phyloP scores from a whole-genome alignment of 2,113 vertebrate species.

The Oreotrochilus melanogaster region DNA sequence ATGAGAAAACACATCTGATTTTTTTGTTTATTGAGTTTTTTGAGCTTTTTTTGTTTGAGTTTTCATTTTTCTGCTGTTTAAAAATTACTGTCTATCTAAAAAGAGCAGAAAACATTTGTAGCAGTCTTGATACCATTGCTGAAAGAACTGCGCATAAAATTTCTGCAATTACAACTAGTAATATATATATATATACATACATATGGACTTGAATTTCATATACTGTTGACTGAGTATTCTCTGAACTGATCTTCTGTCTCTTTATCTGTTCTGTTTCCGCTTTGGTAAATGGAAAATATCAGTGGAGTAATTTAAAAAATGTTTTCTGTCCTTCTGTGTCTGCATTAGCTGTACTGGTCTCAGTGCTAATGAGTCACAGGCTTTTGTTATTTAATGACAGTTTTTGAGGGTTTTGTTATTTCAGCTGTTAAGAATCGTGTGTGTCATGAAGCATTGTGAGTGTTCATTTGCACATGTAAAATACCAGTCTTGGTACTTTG shows the following conservation, averaged over 20 bases:
- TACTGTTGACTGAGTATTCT: not conserved
- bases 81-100: not conserved
- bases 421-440: not conserved
- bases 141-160: not conserved
- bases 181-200: not conserved
- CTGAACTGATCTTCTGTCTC: not conserved
- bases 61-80: not conserved
- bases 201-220: not conserved
- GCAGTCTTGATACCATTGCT: not conserved
- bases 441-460: not conserved
- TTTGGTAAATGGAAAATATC: not conserved
- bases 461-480: not conserved
- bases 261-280: not conserved
- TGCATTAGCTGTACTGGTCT: not conserved
- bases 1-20: not conserved
- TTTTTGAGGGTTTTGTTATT: not conserved
- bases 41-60: not conserved
- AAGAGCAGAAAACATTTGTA: not conserved
- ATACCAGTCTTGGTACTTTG: not conserved
- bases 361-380: not conserved
- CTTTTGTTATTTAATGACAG: not conserved
- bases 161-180: not conserved
- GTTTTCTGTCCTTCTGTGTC: not conserved
- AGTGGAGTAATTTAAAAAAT: not conserved
- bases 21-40: not conserved